phyloP scores from a whole-genome alignment of 2,888 invertebrate species.

The Dicranocentrus wangi region DNA sequence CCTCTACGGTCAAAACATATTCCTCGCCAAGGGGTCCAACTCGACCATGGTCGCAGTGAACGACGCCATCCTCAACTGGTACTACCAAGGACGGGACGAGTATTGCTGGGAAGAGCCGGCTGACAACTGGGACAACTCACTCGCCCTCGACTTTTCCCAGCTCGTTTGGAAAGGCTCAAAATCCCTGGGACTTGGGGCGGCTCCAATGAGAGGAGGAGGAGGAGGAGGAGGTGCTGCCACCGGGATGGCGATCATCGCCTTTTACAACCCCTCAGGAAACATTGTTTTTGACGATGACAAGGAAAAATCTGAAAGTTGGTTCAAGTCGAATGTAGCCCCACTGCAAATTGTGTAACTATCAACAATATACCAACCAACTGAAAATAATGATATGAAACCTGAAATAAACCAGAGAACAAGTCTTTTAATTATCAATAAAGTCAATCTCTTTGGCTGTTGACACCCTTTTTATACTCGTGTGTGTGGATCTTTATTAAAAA shows the following conservation, averaged over 20 bases:
- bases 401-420: neutral
- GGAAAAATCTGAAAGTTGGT: conserved; percentile 25
- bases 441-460: conserved; percentile 5
- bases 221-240: too few relatives aligned
- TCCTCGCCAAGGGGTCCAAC: conserved; percentile 29
- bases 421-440: neutral
- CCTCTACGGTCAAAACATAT: conserved; percentile 60
- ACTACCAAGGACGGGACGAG: conserved; percentile 37
- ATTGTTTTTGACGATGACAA: conserved; percentile 45
- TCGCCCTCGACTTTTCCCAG: conserved; percentile 61
- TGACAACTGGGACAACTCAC: conserved; percentile 60
- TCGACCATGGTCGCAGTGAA: conserved; percentile 49
- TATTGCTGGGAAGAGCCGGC: conserved; percentile 54
- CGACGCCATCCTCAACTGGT: conserved; percentile 66
- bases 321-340: conserved; percentile 46
- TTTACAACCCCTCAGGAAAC: conserved; percentile 64
- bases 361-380: neutral
- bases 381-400: neutral
- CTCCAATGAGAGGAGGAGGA: too few relatives aligned
- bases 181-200: conserved; percentile 56
- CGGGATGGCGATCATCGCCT: conserved; percentile 52
- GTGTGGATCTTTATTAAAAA: conserved; percentile 4
- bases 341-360: neutral
- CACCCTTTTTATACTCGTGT: neutral
- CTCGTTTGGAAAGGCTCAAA: conserved; percentile 58